Evolutionary conservation across 2,113 vertebrate genomes (phyloP), one percentile per base, ranked within the genome.

Genomic region (Lycocorax pyrrhopterus): DNA sequence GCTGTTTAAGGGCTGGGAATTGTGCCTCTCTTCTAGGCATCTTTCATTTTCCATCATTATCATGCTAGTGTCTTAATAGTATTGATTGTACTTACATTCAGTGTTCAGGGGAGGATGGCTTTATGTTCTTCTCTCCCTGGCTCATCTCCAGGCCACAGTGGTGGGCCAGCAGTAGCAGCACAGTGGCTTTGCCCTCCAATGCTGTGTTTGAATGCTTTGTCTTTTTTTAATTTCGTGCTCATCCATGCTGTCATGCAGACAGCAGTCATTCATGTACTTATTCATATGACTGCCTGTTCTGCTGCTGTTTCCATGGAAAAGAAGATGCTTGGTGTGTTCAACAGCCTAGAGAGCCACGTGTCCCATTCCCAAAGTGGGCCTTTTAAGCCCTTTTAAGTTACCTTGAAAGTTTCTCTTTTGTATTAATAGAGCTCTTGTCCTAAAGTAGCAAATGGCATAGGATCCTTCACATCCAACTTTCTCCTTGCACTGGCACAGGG

Each of bases 301-400:
- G 13, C 30, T 75, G 49, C 26, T 51, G 29, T 75, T 85, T 82
- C 44, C 30, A 33, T 14, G 12, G 37, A 62, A 60, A 87, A 47
- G 12, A 21, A 49, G 27, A 5, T 49, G 8, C 15, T 37, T 87
- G 8, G 4, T 41, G 27, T 47, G 5, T 13, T 68, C 53, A 67
- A 29, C 22, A 71, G n/a, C 43, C 32, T 8, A 7, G 23, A 63
- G 4, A 79, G 13, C 13, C 32, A 33, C 1, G 0, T 32, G 16
- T 27, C 68, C n/a, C 9, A 4, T 32, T 74, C 22, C 32, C 22
- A 43, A 29, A 1, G 2, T 14, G 27, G 22, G 7, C 7, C 10
- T 3, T 56, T 46, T 27, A 59, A 41, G 6, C 8, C 52, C 32
- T 78, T 58, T 7, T 20, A 35, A 37, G 21, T 49, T 86, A 64